Evolutionary conservation across 2,797 vertebrate genomes (phyloP), one percentile per base, ranked within the genome.

Genomic region (Etheostoma perlongum): DNA sequence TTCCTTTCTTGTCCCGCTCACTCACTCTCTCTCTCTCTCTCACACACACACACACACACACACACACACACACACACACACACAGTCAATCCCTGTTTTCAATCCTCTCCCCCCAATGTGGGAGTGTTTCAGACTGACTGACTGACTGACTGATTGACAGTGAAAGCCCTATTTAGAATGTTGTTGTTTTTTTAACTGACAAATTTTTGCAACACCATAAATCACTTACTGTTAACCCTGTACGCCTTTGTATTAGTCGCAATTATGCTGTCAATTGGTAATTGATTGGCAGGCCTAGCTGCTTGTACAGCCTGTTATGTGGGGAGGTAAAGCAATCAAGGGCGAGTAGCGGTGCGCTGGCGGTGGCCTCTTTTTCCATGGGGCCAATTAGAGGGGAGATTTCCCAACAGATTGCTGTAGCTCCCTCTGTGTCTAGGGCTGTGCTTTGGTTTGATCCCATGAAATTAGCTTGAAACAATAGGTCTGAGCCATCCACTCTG

Each of bases 401-500:
- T 92, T 93, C 86, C 88, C 82, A 80, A 80, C 88, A 90, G 91
- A 93, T 93, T 92, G 86, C 86, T 66, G 73, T 49, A 75, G 87
- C 85, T 87, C 81, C 49, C 70, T 84, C 85, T 88, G 69, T 88
- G 90, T 92, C 91, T 91, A 90, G 81, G 76, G 54, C 86, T 78
- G 79, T 74, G 85, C 91, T 88, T 88, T 85, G 85, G 85, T 93
- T 91, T 92, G 91, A 92, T 91, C 91, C 89, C 81, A 77, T 83
- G 86, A 93, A 92, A 92, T 94, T 91, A 91, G 83, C 88, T 84
- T 89, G 88, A 91, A 92, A 93, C 91, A 92, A 93, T 88, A 70
- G 88, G 76, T 54, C 76, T n/a, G 6, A 85, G 78, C 78, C 63
- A 46, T 80, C 82, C 70, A 53, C 68, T 70, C 72, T n/a, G 59